Evolutionary conservation across 2,888 invertebrate species (phyloP), one percentile per base, ranked within the genome.

Genomic region (Hirtodrosophila confusa): DNA sequence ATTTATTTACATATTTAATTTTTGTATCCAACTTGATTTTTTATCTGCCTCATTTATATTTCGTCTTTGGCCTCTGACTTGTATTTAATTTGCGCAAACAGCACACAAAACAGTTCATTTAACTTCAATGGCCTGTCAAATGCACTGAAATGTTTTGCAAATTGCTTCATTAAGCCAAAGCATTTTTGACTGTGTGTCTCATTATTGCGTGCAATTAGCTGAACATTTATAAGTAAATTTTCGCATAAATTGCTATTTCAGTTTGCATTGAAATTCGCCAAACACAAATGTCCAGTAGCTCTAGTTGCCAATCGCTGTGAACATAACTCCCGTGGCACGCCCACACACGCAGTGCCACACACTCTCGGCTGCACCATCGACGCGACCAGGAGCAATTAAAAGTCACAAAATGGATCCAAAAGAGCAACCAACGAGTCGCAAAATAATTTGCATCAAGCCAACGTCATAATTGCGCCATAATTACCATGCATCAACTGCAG

Each of bases 51-150:
- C 37, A 7, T 36, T 44, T 29, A 41, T 47, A 3, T 56, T 41
- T 43, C 44, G 44, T 39, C 31, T 44, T 48, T 51, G 23, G 33
- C 33, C 35, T 53, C 53, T 45, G 57, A 40, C 48, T 69, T 60
- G 40, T 6, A 39, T 48, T 44, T 78, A 67, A 78, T 67, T 76
- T 61, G 62, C 56, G 73, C 53, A 69, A 75, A 75, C 41, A 70
- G 55, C 67, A 64, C 27, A 57, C 57, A 50, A 63, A 72, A 66
- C 88, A 80, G 69, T 86, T 84, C 87, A 88, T 86, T 88, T 84
- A 87, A 88, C 87, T 86, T 77, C 78, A 84, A 88, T 86, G 66
- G 80, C 48, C 65, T 58, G 63, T 67, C 85, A 88, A 83, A 86
- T 84, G 80, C 63, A 62, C 51, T 69, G 58, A 65, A 82, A 79